Evolutionary conservation across 2,797 vertebrate genomes (phyloP), one percentile per base, ranked within the genome.

Genomic region (Pampus argenteus): DNA sequence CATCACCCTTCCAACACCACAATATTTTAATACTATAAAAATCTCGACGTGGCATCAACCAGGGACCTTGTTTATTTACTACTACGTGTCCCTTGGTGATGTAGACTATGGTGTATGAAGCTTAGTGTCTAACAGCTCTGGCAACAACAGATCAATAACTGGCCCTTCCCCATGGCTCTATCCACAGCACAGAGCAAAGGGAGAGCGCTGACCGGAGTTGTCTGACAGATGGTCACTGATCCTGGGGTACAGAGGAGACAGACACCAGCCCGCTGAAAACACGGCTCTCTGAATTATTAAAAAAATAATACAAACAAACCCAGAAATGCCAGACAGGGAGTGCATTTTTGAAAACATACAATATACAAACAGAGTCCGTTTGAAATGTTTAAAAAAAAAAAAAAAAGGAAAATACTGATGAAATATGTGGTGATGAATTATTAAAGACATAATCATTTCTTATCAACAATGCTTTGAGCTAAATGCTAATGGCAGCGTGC

Each of bases 181-280:
- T 67, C 70, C 52, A 49, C 52, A 42, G 56, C 64, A 26, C 58
- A 78, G 72, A 79, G 51, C 29, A 17, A 59, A 78, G 83, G 79
- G 48, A 40, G n/a, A 62, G 58, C 29, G 11, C 55, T 59, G 76
- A 65, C 66, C n/a, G 28, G 74, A 61, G 74, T 69, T 18, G 63
- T 15, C 87, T 86, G 85, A 83, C 91, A 93, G 92, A 92, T 93
- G 92, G 91, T 52, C 84, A 72, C 85, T 92, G 81, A 91, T 89
- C 88, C 82, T 25, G 83, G 78, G 80, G 49, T 71, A 50, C 76
- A 40, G 48, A 69, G 50, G 58, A 86, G 76, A 67, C 84, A 82
- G 73, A 84, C 57, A 44, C 36, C 0, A 34, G 48, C 57, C 52
- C 8, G 6, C 66, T 57, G 31, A 56, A 82, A 64, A 71, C 60